Base-by-base conservation (phyloP, 1,140 invertebrate species). In the Megathymus violae region DNA sequence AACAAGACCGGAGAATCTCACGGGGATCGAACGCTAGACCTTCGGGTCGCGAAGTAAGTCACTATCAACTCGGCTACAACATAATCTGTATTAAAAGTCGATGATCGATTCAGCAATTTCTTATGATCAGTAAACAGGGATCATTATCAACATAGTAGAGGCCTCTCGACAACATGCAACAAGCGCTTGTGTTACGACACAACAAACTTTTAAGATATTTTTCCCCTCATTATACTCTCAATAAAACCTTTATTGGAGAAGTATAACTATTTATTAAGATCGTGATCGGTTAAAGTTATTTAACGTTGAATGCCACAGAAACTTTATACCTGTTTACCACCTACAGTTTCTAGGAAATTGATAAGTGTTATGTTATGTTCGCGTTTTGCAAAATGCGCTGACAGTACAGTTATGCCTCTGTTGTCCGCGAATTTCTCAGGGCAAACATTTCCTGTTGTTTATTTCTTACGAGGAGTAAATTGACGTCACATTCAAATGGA, bases 241-340 rank as follows among this genome's bases (percentile, higher is more conserved):
- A 27, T n/a, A 27, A 51, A 7, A 13, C 19, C 22, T 43, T 54
- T 46, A 46, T 56, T 27, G 52, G 52, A 15, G 13, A 43, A n/a
- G n/a, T 38, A 43, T 43, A 54, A 54, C 51, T 5, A 54, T 54
- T 54, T 41, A 17, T 19, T 22, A 43, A 56, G 52, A 56, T 56
- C 52, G 52, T 56, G 52, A 56, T 56, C 52, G 52, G 52, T 38
- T n/a, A n/a, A 56, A 56, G 52, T 43, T n/a, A n/a, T 56, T 56
- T 56, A 43, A 31, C 19, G 52, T 43, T 56, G 25, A 56, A 56
- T 56, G 52, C 38, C 52, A 43, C n/a, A 56, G 38, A 50, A 56
- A 56, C 52, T 43, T 56, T 56, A 56, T 56, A 38, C 43, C 52
- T 43, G 52, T 4, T 41, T 36, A n/a, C 52, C 36, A 54, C 51